These are phyloP conservation scores for Labeo calbasu DNA, from an alignment of 2,797 vertebrate species.

Conservation along the genomic window DNA sequence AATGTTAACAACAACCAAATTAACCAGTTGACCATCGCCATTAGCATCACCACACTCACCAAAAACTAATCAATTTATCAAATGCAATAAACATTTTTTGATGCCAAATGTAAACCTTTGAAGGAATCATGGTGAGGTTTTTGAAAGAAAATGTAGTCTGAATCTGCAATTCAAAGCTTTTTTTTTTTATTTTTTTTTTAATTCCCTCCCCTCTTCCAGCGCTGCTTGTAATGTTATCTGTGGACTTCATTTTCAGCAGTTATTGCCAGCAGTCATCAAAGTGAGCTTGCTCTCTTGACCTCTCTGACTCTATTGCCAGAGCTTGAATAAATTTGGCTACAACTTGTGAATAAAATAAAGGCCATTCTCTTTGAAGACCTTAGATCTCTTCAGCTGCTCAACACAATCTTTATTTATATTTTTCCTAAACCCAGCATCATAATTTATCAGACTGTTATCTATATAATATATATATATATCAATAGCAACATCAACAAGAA, in stretches of 20 bases:
- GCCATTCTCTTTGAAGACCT: conserved; percentile 51
- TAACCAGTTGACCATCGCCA: background rate
- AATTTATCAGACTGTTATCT: conserved; percentile 8
- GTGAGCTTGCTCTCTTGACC: conserved; percentile 49
- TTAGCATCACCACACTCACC: background rate
- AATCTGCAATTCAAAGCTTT: conserved; percentile 1
- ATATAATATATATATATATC: background rate
- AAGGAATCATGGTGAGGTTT: background rate
- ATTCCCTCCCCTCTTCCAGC: background rate
- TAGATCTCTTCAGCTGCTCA: conserved; percentile 45
- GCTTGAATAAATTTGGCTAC: conserved; percentile 55
- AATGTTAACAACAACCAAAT: background rate
- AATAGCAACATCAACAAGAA: background rate
- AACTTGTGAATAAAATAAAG: conserved; percentile 56
- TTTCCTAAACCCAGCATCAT: conserved; percentile 18
- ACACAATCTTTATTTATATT: conserved; percentile 45
- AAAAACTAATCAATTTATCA: background rate
- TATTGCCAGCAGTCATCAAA: conserved; percentile 51
- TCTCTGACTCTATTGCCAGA: conserved; percentile 37
- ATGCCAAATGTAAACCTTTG: background rate
- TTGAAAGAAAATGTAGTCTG: background rate
- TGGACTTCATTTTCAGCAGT: conserved; percentile 30
- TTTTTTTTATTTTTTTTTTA: background rate
- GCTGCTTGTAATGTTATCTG: conserved; percentile 34
- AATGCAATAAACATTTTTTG: background rate